phyloP scores from a whole-genome alignment of 2,797 vertebrate species.

The Pitangus sulphuratus region DNA sequence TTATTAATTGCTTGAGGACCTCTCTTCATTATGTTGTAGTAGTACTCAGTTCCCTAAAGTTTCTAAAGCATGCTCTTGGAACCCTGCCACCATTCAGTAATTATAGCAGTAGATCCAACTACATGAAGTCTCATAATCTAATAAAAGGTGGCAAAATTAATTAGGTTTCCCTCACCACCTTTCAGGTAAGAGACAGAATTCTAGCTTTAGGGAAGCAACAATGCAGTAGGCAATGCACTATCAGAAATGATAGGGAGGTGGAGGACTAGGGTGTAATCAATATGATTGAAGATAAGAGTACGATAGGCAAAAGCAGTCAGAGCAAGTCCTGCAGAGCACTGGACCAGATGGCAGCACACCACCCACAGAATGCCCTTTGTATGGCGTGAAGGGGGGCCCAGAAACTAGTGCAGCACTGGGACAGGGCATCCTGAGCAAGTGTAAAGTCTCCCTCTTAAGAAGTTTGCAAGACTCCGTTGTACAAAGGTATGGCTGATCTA shows the following conservation, averaged over 20 bases:
- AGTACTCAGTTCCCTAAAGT: background rate
- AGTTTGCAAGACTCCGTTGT: background rate
- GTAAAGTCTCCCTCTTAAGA: background rate
- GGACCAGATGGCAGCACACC: background rate
- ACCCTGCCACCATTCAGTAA: background rate
- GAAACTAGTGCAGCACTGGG: background rate
- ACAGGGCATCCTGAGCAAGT: background rate
- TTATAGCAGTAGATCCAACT: background rate
- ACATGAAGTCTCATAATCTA: background rate
- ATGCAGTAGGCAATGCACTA: background rate
- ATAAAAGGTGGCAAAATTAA: background rate
- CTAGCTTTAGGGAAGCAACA: background rate
- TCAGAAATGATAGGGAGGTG: background rate
- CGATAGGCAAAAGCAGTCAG: background rate
- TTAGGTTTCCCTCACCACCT: background rate
- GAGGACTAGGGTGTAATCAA: background rate
- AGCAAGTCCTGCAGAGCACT: background rate
- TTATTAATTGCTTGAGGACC: background rate
- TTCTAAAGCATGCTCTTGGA: background rate
- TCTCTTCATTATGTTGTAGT: background rate
- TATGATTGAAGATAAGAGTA: background rate
- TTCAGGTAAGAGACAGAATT: background rate
- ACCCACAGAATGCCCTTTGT: fast-evolving
- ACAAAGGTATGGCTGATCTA: background rate
- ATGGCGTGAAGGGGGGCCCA: fast-evolving